Conservation (phyloP, 1,140 invertebrate genomes). For the Pogonomyrmex barbatus region DNA sequence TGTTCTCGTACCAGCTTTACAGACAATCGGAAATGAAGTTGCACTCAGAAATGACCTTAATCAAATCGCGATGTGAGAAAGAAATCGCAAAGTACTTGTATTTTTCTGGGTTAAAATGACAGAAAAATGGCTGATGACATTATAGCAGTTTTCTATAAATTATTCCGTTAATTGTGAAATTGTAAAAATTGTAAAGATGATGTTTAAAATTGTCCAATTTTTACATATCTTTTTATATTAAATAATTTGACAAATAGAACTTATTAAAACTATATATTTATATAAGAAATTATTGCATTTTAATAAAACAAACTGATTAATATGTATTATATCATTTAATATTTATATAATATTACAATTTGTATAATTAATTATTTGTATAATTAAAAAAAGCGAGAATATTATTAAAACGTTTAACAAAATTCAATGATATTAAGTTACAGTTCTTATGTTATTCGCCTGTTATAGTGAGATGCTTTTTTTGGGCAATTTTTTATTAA, state of each 20-base stretch:
- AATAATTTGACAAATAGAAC: background rate
- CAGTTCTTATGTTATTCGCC: background rate
- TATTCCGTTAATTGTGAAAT: background rate
- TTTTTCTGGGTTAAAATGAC: background rate
- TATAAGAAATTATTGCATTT: background rate
- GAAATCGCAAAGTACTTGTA: background rate
- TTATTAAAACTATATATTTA: background rate
- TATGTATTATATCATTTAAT: background rate
- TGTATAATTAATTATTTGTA: background rate
- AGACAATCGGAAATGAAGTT: constrained; percentile 61
- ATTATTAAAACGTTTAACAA: background rate
- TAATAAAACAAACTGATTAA: background rate
- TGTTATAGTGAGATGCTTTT: background rate
- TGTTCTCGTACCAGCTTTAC: constrained; percentile 47
- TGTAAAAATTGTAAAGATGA: background rate
- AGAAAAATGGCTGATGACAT: background rate
- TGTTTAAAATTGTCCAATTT: background rate
- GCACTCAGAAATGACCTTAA: constrained; percentile 11
- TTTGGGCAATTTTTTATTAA: constrained; percentile 10
- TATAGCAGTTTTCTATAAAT: background rate
- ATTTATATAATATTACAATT: background rate
- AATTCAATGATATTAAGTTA: background rate
- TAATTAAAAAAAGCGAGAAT: background rate
- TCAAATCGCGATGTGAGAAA: constrained; percentile 11
- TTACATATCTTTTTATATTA: background rate